Base-by-base conservation (phyloP, 2,888 invertebrate genomes). In the Abrostola tripartita region DNA sequence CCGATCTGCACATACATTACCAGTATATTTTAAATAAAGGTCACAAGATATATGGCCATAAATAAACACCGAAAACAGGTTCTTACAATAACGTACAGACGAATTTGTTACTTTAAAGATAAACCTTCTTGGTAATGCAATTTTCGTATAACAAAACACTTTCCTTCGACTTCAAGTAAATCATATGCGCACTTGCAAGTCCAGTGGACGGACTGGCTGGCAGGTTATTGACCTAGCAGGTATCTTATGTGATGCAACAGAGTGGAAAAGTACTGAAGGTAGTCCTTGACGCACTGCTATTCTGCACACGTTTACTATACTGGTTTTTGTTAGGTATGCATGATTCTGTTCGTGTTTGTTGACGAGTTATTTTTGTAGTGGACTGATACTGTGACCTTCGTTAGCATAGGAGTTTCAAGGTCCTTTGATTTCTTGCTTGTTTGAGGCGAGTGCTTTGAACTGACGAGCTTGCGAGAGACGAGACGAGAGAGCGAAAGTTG, bases 241-340 rank as follows among this genome's bases (percentile, higher is more conserved):
- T 40, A 59, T 68, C 65, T 55, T 14, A 71, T 61, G 71, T 71
- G 63, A 73, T 65, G 67, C 65, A 65, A 11, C 74, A 50, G 63
- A 69, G 50, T 76, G 78, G 79, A 78, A 79, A 78, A 79, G 52
- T 78, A 78, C 78, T 52, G 65, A 65, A 50, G 52, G 47, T 44
- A 53, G 62, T 68, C 78, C 64, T 79, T 77, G 65, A 37, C 51
- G 14, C 35, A 62, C 74, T 69, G 77, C 65, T 65, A 79, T 71
- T 67, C 74, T 65, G 60, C 57, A 64, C 66, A 53, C 63, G 72
- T 59, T 40, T 53, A 44, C 53, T 35, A 51, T 73, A 73, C 79
- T 52, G 65, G 79, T 78, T 78, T 74, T 61, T 38, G 61, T 71
- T 47, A n/a, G 36, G n/a, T 51, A 24, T 36, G 56, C 49, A 24